Evolutionary conservation across 2,797 vertebrate species (phyloP).

Genomic region (Microctenopoma stevenorrisi): DNA sequence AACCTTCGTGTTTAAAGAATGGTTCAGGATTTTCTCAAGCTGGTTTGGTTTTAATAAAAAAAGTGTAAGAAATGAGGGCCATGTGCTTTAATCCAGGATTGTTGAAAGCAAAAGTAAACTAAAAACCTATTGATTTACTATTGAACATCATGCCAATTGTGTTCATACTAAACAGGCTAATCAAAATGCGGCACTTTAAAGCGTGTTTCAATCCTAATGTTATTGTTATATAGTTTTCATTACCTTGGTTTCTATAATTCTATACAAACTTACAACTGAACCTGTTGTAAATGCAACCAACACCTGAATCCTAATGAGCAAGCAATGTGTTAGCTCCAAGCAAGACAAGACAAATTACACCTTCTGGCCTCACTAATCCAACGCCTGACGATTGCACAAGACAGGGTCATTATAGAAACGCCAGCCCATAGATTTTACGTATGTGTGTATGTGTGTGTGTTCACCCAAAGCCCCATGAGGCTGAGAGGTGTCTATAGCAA

Average conservation of each 20-base stretch:
- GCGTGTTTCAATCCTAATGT: neutral
- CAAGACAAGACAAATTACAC: conserved; percentile 46
- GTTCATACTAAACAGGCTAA: no score
- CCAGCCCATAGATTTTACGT: conserved; percentile 34
- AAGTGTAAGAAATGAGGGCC: no score
- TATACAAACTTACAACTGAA: neutral
- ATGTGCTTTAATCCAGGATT: no score
- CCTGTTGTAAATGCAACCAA: conserved; percentile 30
- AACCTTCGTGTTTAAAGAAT: no score
- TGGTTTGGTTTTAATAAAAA: no score
- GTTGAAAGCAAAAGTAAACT: neutral
- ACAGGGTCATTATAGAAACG: conserved; percentile 35
- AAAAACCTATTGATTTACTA: conserved; percentile 1
- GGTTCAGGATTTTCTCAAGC: no score
- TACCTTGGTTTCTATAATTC: neutral
- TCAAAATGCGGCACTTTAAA: neutral
- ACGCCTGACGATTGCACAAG: conserved; percentile 29
- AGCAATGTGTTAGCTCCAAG: conserved; percentile 26
- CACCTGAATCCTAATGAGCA: conserved; percentile 56
- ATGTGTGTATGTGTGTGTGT: conserved; percentile 24
- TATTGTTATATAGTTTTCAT: neutral
- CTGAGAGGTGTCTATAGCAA: conserved; percentile 40
- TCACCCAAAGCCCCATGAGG: conserved; percentile 27
- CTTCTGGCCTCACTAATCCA: conserved; percentile 36
- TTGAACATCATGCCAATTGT: neutral